Base-by-base conservation (phyloP, 1,140 invertebrate genomes). In the Agrypnia vestita region DNA sequence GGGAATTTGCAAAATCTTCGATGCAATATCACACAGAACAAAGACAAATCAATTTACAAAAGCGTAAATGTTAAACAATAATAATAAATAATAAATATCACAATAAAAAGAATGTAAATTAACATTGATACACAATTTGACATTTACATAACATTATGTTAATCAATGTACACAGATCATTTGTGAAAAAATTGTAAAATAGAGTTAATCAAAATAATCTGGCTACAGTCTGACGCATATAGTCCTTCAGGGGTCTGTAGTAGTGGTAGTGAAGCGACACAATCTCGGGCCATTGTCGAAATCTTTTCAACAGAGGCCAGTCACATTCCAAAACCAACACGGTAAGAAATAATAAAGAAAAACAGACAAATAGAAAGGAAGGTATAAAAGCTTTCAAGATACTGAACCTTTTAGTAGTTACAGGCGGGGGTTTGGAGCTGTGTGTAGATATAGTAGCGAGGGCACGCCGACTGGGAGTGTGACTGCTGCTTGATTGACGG, bases 201-300 rank as follows among this genome's bases (percentile, higher is more conserved):
- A 15, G 47, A 49, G n/a, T 71, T 10, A 51, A 89, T 90, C 88
- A 90, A 83, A 90, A 90, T 78, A 90, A 84, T 73, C 89, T 88
- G 8, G 89, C 84, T 6, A 90, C 84, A 77, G 88, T 90, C 73
- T 84, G 84, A 84, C 90, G 90, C 75, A 95, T 86, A 87, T 94
- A 96, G 82, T 96, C 92, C 87, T 95, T 96, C 21, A 94, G 90
- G 8, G 95, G 95, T 84, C 94, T 92, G 87, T 97, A 97, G 86
- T 96, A 95, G 84, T 96, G 93, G 84, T 93, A 92, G 79, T 93
- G 92, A 59, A 96, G 90, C 64, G 94, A 92, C 35, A 95, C 90
- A 87, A 96, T 93, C 89, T 96, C 95, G 15, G 95, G 95, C 84
- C 93, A 92, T 84, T 93, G 92, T n/a, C 94, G 91, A 56, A 96